These are phyloP conservation scores for Drosophila asahinai DNA, from an alignment of 1,140 invertebrate genomes.

Conservation along the genomic window DNA sequence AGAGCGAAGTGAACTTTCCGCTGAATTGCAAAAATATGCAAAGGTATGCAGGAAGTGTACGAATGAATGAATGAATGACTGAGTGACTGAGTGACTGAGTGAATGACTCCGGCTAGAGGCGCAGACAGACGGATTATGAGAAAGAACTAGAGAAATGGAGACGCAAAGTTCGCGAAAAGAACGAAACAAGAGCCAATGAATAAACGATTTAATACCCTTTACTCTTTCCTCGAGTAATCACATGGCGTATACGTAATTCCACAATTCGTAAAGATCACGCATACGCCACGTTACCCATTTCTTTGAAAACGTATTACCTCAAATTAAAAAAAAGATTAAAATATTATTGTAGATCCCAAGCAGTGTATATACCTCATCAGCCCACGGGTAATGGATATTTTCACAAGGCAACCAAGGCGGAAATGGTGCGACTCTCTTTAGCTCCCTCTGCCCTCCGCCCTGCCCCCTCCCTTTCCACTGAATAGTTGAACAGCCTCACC, in stretches of 20 bases:
- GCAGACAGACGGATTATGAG: constrained; percentile 40
- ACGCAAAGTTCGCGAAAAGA: constrained; percentile 6
- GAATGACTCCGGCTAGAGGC: constrained; percentile 26
- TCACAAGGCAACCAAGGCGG: constrained; percentile 19
- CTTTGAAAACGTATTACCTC: too few relatives aligned
- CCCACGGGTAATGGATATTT: background rate
- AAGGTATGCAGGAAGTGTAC: constrained; percentile 68
- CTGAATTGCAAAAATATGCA: constrained; percentile 83
- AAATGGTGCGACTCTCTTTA: constrained; percentile 12
- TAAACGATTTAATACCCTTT: background rate
- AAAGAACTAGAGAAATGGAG: background rate
- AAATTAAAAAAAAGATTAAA: too few relatives aligned
- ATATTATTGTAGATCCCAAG: too few relatives aligned
- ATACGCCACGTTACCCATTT: background rate
- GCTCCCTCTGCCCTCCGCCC: background rate
- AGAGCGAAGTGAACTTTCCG: constrained; percentile 71
- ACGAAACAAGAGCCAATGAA: background rate
- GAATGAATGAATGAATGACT: constrained; percentile 51
- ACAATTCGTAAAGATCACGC: background rate
- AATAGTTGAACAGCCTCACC: constrained; percentile 36
- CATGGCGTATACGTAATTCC: background rate
- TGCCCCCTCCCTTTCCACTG: background rate
- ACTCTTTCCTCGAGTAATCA: too few relatives aligned
- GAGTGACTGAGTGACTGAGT: constrained; percentile 39
- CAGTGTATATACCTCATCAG: background rate